Percentiles rank a stretch among this genome's conserved stretches.
Conservation (phyloP, 2,113 vertebrate genomes). For the Sus scrofa region DNA sequence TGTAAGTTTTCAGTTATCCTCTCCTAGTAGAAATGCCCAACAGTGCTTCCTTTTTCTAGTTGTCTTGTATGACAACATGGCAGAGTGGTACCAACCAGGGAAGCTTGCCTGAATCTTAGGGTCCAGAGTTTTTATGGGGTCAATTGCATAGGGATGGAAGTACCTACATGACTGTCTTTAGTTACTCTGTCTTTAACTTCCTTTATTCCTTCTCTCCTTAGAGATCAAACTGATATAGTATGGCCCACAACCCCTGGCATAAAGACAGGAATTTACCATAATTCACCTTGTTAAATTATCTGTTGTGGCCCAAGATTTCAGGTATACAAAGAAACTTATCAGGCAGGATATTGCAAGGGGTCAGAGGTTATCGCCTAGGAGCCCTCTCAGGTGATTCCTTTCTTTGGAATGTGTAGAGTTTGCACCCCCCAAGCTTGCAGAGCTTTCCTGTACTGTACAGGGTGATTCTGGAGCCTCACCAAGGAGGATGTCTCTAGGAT, state of each 20-base stretch:
- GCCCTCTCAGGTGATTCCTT: neutral
- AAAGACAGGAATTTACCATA: slow-evolving; percentile 8
- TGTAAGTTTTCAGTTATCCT: neutral
- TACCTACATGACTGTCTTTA: neutral
- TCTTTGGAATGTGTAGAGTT: neutral
- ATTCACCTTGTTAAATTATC: neutral
- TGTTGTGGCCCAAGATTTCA: neutral
- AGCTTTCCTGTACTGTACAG: neutral
- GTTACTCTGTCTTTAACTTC: neutral
- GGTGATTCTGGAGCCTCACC: neutral
- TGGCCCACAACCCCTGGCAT: neutral
- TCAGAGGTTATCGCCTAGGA: neutral
- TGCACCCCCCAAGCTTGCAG: neutral
- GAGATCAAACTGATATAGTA: neutral
- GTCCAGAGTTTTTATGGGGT: neutral
- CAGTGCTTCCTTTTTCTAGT: neutral
- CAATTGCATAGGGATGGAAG: neutral
- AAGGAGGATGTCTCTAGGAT: neutral
- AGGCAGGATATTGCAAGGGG: neutral
- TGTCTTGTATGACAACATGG: neutral
- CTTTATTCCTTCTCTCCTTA: neutral
- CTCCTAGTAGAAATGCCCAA: neutral
- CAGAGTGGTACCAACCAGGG: neutral
- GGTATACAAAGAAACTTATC: neutral
- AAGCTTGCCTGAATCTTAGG: neutral